Percentiles rank a stretch among this genome's conserved stretches.
Conservation (phyloP, 2,797 vertebrate species). For the Danio jaintianensis region DNA sequence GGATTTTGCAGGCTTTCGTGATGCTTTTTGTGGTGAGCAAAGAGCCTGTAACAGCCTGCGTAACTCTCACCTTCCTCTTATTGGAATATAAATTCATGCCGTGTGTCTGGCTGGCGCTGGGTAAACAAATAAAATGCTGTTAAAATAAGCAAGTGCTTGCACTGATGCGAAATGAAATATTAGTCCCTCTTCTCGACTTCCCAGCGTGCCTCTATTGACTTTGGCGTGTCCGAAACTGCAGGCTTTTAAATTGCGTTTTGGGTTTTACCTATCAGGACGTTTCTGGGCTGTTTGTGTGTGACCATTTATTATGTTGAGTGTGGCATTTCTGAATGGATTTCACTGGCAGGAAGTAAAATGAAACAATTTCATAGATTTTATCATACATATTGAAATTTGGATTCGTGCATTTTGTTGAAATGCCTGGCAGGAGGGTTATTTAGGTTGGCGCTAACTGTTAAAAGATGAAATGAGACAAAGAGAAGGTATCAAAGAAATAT, state of each 20-base stretch:
- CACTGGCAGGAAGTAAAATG: slow-evolving; percentile 4
- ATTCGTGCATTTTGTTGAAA: slow-evolving; percentile 26
- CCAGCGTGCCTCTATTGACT: slow-evolving; percentile 29
- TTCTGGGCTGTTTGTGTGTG: neutral
- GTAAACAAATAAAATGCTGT: slow-evolving; percentile 56
- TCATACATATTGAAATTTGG: slow-evolving; percentile 4
- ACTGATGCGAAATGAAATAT: slow-evolving; percentile 39
- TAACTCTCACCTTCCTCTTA: slow-evolving; percentile 53
- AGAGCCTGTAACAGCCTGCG: slow-evolving; percentile 37
- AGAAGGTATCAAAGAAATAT: neutral
- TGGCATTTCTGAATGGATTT: slow-evolving; percentile 3
- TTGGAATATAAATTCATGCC: slow-evolving; percentile 54
- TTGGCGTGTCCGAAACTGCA: slow-evolving; percentile 24
- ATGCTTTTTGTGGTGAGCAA: slow-evolving; percentile 27
- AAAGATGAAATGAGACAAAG: neutral
- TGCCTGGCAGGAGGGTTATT: neutral
- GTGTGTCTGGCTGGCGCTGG: slow-evolving; percentile 45
- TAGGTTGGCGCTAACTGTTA: neutral
- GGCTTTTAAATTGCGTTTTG: slow-evolving; percentile 23
- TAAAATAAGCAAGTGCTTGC: slow-evolving; percentile 51
- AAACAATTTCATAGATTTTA: slow-evolving; percentile 6
- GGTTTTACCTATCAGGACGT: slow-evolving; percentile 7
- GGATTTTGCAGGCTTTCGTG: slow-evolving; percentile 11
- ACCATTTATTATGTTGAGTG: neutral
- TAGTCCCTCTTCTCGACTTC: slow-evolving; percentile 12